Percentiles rank a stretch among this genome's conserved stretches.
These are phyloP conservation scores for Pocillopora damicornis DNA, from an alignment of 64 coral and sea anemone species.

Conservation along the genomic window DNA sequence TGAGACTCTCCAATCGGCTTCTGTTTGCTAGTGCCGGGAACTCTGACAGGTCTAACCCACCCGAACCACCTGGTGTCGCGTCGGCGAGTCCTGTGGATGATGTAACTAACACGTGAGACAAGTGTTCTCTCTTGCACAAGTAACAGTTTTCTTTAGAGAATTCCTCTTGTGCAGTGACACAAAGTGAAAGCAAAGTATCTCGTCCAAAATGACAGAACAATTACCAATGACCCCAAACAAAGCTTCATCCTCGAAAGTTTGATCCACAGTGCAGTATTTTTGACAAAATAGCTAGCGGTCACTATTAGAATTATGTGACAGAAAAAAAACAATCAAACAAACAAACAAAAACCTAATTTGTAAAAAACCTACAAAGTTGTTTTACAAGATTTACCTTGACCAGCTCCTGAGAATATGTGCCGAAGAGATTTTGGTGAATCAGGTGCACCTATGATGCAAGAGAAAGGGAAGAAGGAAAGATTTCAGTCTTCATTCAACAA, in stretches of 20 bases:
- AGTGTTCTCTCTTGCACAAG: background rate
- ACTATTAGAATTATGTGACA: too few relatives aligned
- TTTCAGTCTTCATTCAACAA: background rate
- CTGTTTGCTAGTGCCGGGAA: conserved; percentile 72
- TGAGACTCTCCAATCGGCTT: conserved; percentile 29
- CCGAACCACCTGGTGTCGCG: conserved; percentile 29
- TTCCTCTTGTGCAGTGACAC: too few relatives aligned
- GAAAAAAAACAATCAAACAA: too few relatives aligned
- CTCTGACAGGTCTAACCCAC: conserved; percentile 71
- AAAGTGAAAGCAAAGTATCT: too few relatives aligned
- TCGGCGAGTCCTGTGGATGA: conserved; percentile 4
- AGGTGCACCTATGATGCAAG: conserved; percentile 8
- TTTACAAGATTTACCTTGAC: conserved; percentile 10
- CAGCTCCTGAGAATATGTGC: conserved; percentile 38
- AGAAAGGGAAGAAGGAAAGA: background rate
- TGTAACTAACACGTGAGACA: conserved; percentile 8
- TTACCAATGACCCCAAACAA: too few relatives aligned
- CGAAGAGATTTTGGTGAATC: conserved; percentile 47
- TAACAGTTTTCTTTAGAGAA: background rate
- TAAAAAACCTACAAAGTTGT: background rate
- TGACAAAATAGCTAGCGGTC: too few relatives aligned
- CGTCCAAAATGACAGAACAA: too few relatives aligned
- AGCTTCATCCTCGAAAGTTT: too few relatives aligned
- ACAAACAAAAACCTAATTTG: too few relatives aligned
- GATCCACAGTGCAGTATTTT: too few relatives aligned